Evolutionary conservation across 2,888 invertebrate genomes (phyloP), one percentile per base, ranked within the genome.

Genomic region (Leucoma salicis): DNA sequence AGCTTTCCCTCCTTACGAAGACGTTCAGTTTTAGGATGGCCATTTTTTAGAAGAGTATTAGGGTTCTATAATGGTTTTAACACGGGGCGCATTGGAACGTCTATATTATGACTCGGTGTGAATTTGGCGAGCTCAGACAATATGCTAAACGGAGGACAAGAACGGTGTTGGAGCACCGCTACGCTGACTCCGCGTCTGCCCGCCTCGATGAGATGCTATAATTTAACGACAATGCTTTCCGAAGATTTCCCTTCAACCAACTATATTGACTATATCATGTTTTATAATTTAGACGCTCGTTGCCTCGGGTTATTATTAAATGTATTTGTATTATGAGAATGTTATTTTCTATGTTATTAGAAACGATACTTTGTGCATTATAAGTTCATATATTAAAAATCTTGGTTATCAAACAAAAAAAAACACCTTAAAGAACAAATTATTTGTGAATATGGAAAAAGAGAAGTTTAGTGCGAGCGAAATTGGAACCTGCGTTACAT

Each of bases 1-100:
- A 78, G 77, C 72, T 75, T 75, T 72, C 68, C 74, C 62, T 58
- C 63, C 67, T 66, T 60, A 66, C 65, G 70, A 72, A 70, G 71
- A 67, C 70, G 74, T 78, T 80, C 71, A 74, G 73, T 77, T 77
- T 82, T 79, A 82, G 78, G 73, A 82, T 78, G 70, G 80, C 81
- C 77, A 80, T 86, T 86, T 85, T 83, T 80, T 70, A 65, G 80
- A 84, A 85, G 78, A 80, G 76, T 82, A 80, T 78, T 78, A 84
- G 78, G 85, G 80, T 79, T 83, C 80, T 74, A 85, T 86, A 84
- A 86, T 82, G 74, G 78, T 76, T 79, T 82, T 80, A 79, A 71
- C 74, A 77, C 72, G 70, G 76, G 69, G 70, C 65, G 70, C 63
- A 66, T 63, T 71, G 57, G 69, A 74, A 79, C 70, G 78, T 75